These are phyloP conservation scores for Trachymyrmex septentrionalis DNA, from an alignment of 1,140 invertebrate species.

Conservation along the genomic window DNA sequence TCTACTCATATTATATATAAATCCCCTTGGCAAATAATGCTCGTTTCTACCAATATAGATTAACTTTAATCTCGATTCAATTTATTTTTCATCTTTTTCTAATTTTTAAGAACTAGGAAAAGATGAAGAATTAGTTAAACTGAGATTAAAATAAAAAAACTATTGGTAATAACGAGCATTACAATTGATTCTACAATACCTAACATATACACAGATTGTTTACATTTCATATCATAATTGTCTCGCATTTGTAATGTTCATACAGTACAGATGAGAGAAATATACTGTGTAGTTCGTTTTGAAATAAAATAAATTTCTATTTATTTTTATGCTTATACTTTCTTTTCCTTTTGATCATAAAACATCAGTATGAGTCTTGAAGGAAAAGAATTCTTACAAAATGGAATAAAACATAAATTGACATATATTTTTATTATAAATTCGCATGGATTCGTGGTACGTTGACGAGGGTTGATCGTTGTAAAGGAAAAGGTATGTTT, in stretches of 20 bases:
- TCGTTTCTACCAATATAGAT: too few relatives aligned
- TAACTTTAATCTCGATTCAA: too few relatives aligned
- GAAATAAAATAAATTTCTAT: not conserved
- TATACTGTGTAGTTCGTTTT: not conserved
- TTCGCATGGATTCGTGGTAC: not conserved
- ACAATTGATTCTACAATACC: not conserved
- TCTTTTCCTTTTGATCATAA: not conserved
- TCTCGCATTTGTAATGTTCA: not conserved
- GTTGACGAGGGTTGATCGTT: not conserved
- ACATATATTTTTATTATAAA: not conserved
- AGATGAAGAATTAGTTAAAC: too few relatives aligned
- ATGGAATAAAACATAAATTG: not conserved
- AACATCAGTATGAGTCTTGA: not conserved
- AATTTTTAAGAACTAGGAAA: too few relatives aligned
- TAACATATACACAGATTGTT: not conserved
- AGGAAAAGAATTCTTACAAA: not conserved
- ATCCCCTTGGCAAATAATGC: too few relatives aligned
- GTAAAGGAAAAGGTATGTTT: not conserved
- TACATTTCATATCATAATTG: not conserved
- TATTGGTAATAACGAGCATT: not conserved
- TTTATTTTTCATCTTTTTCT: too few relatives aligned
- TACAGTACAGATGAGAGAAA: not conserved
- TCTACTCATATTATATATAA: too few relatives aligned
- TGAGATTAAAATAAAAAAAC: not conserved
- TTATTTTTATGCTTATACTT: not conserved